Evolutionary conservation across 2,888 invertebrate genomes (phyloP).

Genomic region (Drosophila gaucha): DNA sequence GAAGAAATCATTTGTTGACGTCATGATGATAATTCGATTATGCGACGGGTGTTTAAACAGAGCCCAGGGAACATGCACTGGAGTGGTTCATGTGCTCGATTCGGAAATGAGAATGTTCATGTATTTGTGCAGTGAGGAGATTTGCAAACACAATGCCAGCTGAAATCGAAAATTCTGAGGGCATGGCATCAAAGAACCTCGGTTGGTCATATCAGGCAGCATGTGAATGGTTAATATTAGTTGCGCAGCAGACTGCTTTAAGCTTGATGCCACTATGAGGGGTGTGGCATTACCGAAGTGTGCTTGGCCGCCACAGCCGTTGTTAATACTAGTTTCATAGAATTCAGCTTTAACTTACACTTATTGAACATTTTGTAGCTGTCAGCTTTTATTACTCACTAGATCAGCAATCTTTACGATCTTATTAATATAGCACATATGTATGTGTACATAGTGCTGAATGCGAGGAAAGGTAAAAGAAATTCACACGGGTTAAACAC

Average conservation of each 20-base stretch:
- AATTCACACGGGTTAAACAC: constrained; percentile 4
- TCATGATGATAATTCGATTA: constrained; percentile 85
- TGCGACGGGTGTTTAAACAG: constrained; percentile 48
- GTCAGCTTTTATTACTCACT: constrained; percentile 33
- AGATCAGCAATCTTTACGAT: constrained; percentile 21
- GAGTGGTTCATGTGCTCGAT: constrained; percentile 1
- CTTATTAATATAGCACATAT: constrained; percentile 19
- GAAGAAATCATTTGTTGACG: constrained; percentile 81
- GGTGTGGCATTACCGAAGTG: neutral
- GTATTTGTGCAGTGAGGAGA: constrained; percentile 5
- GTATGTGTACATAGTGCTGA: too few relatives aligned
- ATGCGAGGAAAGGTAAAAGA: neutral
- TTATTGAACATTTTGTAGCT: too few relatives aligned
- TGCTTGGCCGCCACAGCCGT: neutral
- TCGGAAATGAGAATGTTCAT: constrained; percentile 27
- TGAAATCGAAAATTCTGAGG: constrained; percentile 10
- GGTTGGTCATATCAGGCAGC: constrained; percentile 10
- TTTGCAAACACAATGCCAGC: constrained; percentile 3
- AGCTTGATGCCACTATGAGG: neutral
- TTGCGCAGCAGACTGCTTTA: constrained; percentile 13
- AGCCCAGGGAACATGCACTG: constrained; percentile 30
- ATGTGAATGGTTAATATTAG: neutral
- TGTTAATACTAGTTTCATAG: neutral
- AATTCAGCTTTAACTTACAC: neutral
- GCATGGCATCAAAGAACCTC: constrained; percentile 9